Conservation (phyloP, 1,140 invertebrate genomes). For the Dendrolimus punctatus region DNA sequence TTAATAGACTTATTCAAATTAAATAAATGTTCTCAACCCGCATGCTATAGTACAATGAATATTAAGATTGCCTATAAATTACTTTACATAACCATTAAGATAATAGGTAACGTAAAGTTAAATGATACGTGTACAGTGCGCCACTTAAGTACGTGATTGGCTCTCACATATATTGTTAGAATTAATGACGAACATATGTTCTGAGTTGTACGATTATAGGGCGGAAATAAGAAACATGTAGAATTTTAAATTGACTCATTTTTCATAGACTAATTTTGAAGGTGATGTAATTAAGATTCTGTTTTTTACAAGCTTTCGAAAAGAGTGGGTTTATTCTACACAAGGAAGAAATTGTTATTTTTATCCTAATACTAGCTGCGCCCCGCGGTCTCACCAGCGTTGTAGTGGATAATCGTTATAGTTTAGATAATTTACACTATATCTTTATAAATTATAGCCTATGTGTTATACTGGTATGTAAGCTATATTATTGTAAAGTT, state of each 20-base stretch:
- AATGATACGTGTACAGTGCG: slow-evolving; percentile 11
- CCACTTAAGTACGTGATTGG: slow-evolving; percentile 21
- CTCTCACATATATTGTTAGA: slow-evolving; percentile 13
- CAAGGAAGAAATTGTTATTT: not conserved
- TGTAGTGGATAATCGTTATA: too few species aligned
- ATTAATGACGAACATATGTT: slow-evolving; percentile 30
- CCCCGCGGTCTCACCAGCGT: too few species aligned
- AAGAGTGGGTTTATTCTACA: slow-evolving; percentile 3
- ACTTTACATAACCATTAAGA: slow-evolving; percentile 34
- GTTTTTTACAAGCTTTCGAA: slow-evolving; percentile 2
- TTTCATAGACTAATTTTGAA: not conserved
- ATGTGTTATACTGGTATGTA: too few species aligned
- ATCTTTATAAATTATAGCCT: too few species aligned
- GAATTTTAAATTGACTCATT: too few species aligned
- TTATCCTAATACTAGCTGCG: too few species aligned
- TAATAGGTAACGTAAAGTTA: slow-evolving; percentile 24
- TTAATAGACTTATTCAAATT: too few species aligned
- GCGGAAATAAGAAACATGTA: too few species aligned
- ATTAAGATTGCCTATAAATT: not conserved
- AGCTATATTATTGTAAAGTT: too few species aligned
- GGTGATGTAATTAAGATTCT: slow-evolving; percentile 3
- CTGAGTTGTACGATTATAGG: slow-evolving; percentile 1
- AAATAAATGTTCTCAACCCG: too few species aligned
- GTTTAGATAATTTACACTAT: too few species aligned
- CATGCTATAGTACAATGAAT: too few species aligned